Evolutionary conservation across 2,888 invertebrate genomes (phyloP).

Genomic region (Cheilosia variabilis): DNA sequence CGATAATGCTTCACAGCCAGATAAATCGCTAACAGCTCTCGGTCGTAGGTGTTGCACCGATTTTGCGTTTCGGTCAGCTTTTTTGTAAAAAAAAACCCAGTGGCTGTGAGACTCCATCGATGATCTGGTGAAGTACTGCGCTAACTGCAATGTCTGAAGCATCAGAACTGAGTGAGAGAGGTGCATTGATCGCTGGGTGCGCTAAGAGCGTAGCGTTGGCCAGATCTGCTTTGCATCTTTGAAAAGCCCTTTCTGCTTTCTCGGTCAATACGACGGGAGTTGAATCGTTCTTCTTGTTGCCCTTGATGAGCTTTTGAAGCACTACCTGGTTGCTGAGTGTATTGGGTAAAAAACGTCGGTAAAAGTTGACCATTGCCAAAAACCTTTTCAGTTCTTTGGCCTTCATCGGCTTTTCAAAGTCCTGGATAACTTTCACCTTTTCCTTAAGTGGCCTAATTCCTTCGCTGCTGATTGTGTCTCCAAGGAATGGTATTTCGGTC

Average conservation of each 20-base stretch:
- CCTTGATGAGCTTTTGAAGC: constrained; percentile 45
- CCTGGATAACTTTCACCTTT: constrained; percentile 55
- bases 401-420: constrained; percentile 54
- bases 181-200: constrained; percentile 31
- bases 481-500: constrained; percentile 38
- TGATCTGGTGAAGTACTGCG: constrained; percentile 58
- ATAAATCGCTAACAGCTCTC: constrained; percentile 81
- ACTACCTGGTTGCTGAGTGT: no score
- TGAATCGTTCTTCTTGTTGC: constrained; percentile 66
- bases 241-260: constrained; percentile 48
- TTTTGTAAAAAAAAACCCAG: constrained; percentile 78
- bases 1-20: constrained; percentile 78
- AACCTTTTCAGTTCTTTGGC: constrained; percentile 70
- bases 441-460: constrained; percentile 66
- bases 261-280: constrained; percentile 49
- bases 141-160: constrained; percentile 65
- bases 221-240: constrained; percentile 53
- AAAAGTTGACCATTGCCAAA: constrained; percentile 75
- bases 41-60: constrained; percentile 80
- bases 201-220: constrained; percentile 46
- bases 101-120: constrained; percentile 56
- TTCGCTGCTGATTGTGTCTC: constrained; percentile 55
- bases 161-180: constrained; percentile 44
- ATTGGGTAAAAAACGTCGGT: constrained; percentile 65
- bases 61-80: constrained; percentile 78